Base-by-base conservation (phyloP, 2,888 invertebrate genomes). In the Phortica okadai region DNA sequence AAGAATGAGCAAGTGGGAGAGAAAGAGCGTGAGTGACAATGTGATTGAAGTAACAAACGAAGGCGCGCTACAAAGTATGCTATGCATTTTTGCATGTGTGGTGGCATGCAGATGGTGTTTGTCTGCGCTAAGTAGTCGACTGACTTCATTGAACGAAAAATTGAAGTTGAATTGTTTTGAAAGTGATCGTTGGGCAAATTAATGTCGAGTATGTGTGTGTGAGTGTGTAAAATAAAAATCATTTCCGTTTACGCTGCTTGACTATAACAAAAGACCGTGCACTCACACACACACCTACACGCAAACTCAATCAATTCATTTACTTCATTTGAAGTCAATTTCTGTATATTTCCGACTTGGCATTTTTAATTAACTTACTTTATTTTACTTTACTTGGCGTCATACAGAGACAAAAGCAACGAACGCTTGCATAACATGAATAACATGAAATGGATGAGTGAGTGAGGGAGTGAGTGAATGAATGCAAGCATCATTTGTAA, bases 141-240 rank as follows among this genome's bases (percentile, higher is more conserved):
- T 50, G 8, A 50, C 10, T 50, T 14, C 14, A 6, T 8, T 67
- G 67, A 67, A 67, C 45, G 42, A 67, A 50, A 70, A 69, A 56
- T 72, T 72, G 33, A 72, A 72, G 54, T 72, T 72, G 70, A 72
- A 72, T 72, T 72, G 70, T 70, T 70, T 70, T 70, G 70, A 70
- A 70, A 54, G 11, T 25, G 54, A 54, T 70, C 70, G 54, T 44
- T 54, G 50, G 8, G 41, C 56, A 72, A 72, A 72, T 72, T 72
- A 72, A 56, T 72, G 54, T 14, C n/a, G n/a, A 54, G 70, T 10
- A 72, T 59, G 5, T 56, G 56, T n/a, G 16, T n/a, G 56, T 33
- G 56, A 11, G 16, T 56, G 56, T 56, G n/a, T 56, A 33, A 33
- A 33, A 50, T 11, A 11, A 50, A 50, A 14, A 62, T 6, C 62